Conservation (phyloP, 2,113 vertebrate genomes). For the Cacatua alba region DNA sequence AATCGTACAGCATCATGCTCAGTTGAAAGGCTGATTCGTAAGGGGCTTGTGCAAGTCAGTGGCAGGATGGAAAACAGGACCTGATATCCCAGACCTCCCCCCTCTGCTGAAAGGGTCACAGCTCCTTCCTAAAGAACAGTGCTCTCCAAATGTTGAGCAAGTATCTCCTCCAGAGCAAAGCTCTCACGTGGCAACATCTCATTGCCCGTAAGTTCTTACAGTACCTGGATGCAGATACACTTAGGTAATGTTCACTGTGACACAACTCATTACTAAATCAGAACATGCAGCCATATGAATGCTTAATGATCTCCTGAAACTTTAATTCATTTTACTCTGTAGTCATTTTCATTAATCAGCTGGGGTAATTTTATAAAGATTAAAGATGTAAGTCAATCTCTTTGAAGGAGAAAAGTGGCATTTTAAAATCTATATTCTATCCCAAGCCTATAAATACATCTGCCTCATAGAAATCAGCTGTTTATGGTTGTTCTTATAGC, state of each 20-base stretch:
- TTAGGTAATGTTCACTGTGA: not conserved
- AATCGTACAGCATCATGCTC: rapidly evolving
- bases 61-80: not conserved
- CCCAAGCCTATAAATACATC: slow-evolving; percentile 53
- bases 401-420: slow-evolving; percentile 30
- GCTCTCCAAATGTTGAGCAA: not conserved
- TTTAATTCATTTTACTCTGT: not conserved
- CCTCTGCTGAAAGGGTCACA: not conserved
- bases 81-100: not conserved
- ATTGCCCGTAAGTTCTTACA: not conserved
- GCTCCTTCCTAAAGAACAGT: not conserved
- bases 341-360: slow-evolving; percentile 20
- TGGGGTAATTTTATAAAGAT: slow-evolving; percentile 35
- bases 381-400: slow-evolving; percentile 13
- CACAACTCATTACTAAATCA: not conserved
- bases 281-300: not conserved
- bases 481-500: slow-evolving; percentile 32
- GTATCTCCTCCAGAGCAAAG: not conserved
- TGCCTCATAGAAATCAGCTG: slow-evolving; percentile 52
- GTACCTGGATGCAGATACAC: not conserved
- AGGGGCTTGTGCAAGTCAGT: not conserved
- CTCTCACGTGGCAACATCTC: not conserved
- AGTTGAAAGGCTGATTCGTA: not conserved
- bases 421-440: slow-evolving; percentile 30
- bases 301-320: slow-evolving; percentile 25